Percentiles rank a stretch among this genome's conserved stretches.
phyloP scores from a whole-genome alignment of 2,797 vertebrate genomes.

The Choloepus didactylus region DNA sequence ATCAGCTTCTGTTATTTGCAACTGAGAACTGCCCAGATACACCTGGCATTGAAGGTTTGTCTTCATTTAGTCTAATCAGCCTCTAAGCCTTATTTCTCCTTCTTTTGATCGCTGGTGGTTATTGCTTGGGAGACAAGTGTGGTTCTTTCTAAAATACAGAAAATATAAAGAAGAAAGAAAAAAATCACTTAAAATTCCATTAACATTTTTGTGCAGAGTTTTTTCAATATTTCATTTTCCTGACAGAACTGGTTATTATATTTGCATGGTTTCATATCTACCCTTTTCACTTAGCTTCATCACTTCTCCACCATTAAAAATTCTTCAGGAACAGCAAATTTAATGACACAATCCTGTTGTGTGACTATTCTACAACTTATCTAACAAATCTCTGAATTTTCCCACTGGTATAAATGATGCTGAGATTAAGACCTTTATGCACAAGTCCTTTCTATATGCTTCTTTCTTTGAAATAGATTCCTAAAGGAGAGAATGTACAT shows the following conservation, averaged over 20 bases:
- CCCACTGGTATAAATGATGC: background rate
- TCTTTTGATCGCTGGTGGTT: background rate
- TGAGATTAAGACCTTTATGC: background rate
- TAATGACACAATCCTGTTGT: background rate
- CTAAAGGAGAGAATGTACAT: background rate
- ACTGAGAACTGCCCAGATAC: background rate
- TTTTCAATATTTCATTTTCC: conserved; percentile 31
- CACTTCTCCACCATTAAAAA: conserved; percentile 46
- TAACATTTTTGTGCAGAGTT: background rate
- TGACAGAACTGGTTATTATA: background rate
- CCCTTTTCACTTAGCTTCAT: conserved; percentile 41
- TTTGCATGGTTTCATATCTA: background rate
- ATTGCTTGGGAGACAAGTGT: background rate
- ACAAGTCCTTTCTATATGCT: background rate
- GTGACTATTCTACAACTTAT: background rate
- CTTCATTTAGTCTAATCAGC: background rate
- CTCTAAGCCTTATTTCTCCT: background rate
- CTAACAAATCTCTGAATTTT: background rate
- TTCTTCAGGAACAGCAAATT: conserved; percentile 15
- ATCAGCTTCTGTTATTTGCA: background rate
- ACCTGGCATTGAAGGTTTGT: background rate
- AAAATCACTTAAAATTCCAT: background rate
- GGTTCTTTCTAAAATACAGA: background rate
- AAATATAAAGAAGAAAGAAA: conserved; percentile 6
- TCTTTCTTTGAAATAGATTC: background rate